Base-by-base conservation (phyloP, 2,113 vertebrate genomes). In the Anoura caudifer region DNA sequence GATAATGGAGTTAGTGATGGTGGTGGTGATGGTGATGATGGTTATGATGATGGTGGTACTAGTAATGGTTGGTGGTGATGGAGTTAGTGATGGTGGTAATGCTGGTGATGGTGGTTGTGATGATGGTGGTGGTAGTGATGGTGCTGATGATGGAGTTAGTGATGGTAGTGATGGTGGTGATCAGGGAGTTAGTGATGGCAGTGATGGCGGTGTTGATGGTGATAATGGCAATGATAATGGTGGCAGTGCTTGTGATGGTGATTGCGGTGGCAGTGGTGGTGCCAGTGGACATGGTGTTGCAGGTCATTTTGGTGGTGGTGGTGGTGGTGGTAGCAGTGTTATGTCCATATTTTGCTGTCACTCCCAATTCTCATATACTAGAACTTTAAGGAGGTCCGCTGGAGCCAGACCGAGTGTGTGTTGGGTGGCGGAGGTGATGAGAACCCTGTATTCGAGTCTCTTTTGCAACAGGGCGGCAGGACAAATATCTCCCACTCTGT, bases 101-200 rank as follows among this genome's bases (percentile, higher is more conserved):
- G 19, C 0, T 54, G n/a, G 11, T 28, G 28, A 4, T 17, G 14
- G 5, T 4, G 24, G 2, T 24, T 26, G 0, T 19, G 36, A 1
- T 38, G 33, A 0, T 36, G 6, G 2, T 45, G 7, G 0, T 10
- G 6, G 9, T 56, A 28, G 5, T 28, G 13, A 3, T 3, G 22
- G 2, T 22, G 3, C 1, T 38, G 0, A 3, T 20, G 28, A 5
- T 43, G 7, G 0, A 52, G 31, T 0, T 41, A 19, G 0, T 8
- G 17, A 11, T 16, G 67, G 4, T 43, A 2, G 15, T 3, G 20
- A 7, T 26, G 45, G 0, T 38, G 41, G 14, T 38, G 0, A 4
- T 26, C 16, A 4, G 43, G 7, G 0, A 63, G 28, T 0, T 38
- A 19, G 0, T 8, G 16, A 5, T 59, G 19, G 5, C 11, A 28